phyloP scores from a whole-genome alignment of 2,888 invertebrate species.

The Diaperis boleti region DNA sequence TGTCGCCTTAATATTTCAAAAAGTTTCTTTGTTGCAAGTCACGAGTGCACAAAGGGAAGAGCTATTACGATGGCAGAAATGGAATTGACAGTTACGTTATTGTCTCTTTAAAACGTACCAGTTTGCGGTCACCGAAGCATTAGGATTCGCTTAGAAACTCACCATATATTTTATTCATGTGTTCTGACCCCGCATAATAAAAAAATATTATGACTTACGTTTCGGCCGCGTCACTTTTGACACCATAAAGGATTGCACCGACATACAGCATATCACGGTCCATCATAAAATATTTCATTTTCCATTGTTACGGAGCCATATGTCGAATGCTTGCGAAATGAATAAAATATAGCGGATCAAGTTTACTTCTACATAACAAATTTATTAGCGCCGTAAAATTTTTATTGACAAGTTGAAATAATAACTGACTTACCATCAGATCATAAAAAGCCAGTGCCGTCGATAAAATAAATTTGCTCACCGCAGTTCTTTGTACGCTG shows the following conservation, averaged over 20 bases:
- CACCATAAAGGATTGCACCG: conserved; percentile 43
- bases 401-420: conserved; percentile 26
- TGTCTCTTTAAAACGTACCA: conserved; percentile 17
- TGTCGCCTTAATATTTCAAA: conserved; percentile 11
- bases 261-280: conserved; percentile 39
- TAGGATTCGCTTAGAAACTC: conserved; percentile 37
- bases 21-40: conserved; percentile 18
- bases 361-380: conserved; percentile 36
- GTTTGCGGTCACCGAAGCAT: conserved; percentile 18
- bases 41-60: conserved; percentile 21
- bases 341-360: conserved; percentile 39
- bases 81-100: conserved; percentile 32
- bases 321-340: conserved; percentile 33
- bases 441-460: conserved; percentile 5
- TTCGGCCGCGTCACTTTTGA: conserved; percentile 41
- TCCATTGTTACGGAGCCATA: conserved; percentile 43
- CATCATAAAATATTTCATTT: conserved; percentile 45
- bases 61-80: conserved; percentile 23
- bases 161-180: conserved; percentile 54
- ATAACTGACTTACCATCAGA: conserved; percentile 19
- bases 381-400: conserved; percentile 33
- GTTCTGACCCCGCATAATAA: conserved; percentile 54
- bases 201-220: conserved; percentile 47
- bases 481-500: no score
- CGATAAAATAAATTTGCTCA: conserved; percentile 4